Conservation (phyloP, 2,797 vertebrate species). For the Cichlasoma orientale region DNA sequence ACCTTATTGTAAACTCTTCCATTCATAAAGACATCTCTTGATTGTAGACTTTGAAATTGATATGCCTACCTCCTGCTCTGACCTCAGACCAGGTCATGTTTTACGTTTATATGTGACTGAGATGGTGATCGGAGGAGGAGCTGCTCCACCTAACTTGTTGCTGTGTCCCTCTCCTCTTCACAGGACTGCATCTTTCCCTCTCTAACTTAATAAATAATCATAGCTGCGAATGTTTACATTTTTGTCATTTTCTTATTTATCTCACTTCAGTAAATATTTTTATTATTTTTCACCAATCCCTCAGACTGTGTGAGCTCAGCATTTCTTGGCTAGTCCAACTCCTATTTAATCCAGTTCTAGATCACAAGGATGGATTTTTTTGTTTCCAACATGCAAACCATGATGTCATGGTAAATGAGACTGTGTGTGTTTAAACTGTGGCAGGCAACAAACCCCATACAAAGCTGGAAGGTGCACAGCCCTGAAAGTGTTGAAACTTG, state of each 20-base stretch:
- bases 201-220: neutral
- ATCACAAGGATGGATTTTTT: conserved; percentile 6
- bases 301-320: neutral
- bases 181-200: neutral
- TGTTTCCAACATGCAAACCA: neutral
- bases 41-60: neutral
- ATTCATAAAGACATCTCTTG: neutral
- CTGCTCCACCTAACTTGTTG: neutral
- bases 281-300: neutral
- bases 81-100: conserved; percentile 16
- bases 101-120: conserved; percentile 47
- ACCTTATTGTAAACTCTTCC: neutral
- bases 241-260: neutral
- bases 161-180: neutral
- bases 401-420: conserved; percentile 42
- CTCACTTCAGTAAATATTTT: conserved; percentile 26
- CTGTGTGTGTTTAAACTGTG: neutral
- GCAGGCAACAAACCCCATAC: conserved; percentile 2
- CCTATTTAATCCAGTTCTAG: neutral
- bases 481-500: conserved; percentile 11
- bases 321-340: neutral
- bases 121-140: neutral
- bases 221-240: neutral
- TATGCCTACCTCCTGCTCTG: neutral
- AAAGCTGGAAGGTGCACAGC: neutral